Evolutionary conservation across 2,113 vertebrate genomes (phyloP), one percentile per base, ranked within the genome.

Genomic region (Brachypodius melanocephalos): DNA sequence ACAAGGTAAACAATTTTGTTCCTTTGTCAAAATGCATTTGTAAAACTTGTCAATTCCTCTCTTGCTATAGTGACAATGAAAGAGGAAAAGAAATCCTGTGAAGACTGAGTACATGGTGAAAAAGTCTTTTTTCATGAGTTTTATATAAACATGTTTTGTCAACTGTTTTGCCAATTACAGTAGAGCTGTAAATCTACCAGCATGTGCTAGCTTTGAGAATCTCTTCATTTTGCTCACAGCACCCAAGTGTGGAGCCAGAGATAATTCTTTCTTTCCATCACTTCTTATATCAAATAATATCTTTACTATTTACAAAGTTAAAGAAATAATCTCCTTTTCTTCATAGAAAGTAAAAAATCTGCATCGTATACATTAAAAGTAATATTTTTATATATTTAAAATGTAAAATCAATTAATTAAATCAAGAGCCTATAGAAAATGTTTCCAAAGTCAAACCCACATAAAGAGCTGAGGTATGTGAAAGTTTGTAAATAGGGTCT

Each of bases 121-220:
- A 61, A 93, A 59, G 5, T 24, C 20, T 14, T 66, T 89, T 95
- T 89, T 72, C 25, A 18, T 28, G 52, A 71, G 34, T 84, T 31
- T 40, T 93, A 20, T 88, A 83, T 65, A 77, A 95, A 94, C 48
- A 86, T 93, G 17, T 84, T 83, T 78, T 91, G 24, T 73, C 85
- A 89, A 93, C 62, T 62, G 40, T 75, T 96, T 92, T 58, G 12
- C 67, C 93, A 89, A 77, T 94, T 95, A 88, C 28, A 79, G 62
- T 22, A 76, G 45, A 93, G 32, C 34, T 94, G 71, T 73, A 88
- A 96, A 85, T 88, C 54, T 88, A 96, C 49, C 54, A 94, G 57
- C 78, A 66, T 76, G 46, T 93, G 85, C 78, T 58, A 68, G 17
- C 52, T 89, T 91, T 88, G 32, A 90, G 73, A 90, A 58, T 94